These are phyloP conservation scores for Zoroaster sp. DNA, from an alignment of 53 echinoderm and acorn worm genomes.

Conservation along the genomic window DNA sequence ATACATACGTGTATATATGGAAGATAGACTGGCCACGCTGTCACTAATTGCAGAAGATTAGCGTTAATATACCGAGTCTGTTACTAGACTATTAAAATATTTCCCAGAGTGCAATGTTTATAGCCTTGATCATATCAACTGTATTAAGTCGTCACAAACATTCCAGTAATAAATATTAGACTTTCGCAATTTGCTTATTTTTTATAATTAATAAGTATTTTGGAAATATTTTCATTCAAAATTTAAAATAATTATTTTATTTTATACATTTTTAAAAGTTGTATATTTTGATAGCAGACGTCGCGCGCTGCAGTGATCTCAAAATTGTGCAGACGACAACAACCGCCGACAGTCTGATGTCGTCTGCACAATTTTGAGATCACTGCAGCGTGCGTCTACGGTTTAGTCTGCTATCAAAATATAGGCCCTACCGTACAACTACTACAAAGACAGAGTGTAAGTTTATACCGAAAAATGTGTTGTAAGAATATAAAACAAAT, in stretches of 20 bases:
- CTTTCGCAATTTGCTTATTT: not conserved
- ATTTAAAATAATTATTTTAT: not conserved
- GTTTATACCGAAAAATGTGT: too few relatives aligned
- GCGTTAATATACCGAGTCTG: not conserved
- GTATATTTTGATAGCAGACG: not conserved
- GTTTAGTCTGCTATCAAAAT: not conserved
- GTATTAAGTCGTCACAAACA: not conserved
- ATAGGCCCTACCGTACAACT: too few relatives aligned
- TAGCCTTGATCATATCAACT: conserved; percentile 6
- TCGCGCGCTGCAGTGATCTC: not conserved
- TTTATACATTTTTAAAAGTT: not conserved
- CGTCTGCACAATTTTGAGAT: not conserved
- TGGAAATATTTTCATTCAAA: not conserved
- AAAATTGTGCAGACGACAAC: conserved; percentile 7
- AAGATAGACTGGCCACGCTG: not conserved
- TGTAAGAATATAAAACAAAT: too few relatives aligned
- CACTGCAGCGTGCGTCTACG: too few relatives aligned
- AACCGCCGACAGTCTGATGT: too few relatives aligned
- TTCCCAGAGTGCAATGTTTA: not conserved
- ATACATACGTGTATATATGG: not conserved
- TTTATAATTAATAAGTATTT: not conserved
- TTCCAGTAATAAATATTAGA: not conserved
- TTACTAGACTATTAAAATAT: too few relatives aligned
- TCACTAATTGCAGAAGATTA: not conserved
- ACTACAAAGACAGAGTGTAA: too few relatives aligned